Base-by-base conservation (phyloP, 2,113 vertebrate genomes). In the Alaudala cheleensis region DNA sequence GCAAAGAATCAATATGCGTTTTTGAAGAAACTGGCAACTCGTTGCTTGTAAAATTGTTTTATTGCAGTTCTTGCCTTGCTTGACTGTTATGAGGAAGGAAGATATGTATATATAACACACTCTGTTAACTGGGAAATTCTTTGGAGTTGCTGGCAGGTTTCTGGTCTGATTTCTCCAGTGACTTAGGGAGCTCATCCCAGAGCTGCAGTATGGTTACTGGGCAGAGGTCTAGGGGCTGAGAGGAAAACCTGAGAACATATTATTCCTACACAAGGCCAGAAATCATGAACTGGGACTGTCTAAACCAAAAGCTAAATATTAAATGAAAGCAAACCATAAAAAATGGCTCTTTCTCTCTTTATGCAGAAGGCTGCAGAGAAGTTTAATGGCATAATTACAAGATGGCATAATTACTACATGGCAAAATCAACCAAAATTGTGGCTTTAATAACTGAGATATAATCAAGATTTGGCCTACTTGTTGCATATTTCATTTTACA, bases 391-490 rank as follows among this genome's bases (percentile, higher is more conserved):
- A 65, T 37, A 37, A 37, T 83, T 77, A 81, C 77, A 86, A 86
- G 87, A 91, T 90, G 80, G 57, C 51, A 19, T 51, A 81, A 80
- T 81, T 56, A 34, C 62, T 66, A 49, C 2, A 2, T 62, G 57
- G 39, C 25, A 70, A 95, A 57, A 88, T 50, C 70, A 49, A 76
- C 44, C 42, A 56, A 82, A 92, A 92, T 21, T 58, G 39, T 2
- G 2, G 40, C 29, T 92, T 81, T 93, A 77, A 56, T 80, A 57
- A 79, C 54, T 29, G 37, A 81, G 37, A 50, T 76, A 80, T 44
- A 78, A 93, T 77, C 76, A 86, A 80, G 72, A 47, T 86, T 77
- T 86, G 92, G 93, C 62, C 87, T 77, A 95, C 91, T 92, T 97
- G 78, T 96, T 93, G 88, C 64, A 86, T 49, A 61, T 91, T 91